Conservation (phyloP, 1,140 invertebrate species). For the Euglossa dilemma region DNA sequence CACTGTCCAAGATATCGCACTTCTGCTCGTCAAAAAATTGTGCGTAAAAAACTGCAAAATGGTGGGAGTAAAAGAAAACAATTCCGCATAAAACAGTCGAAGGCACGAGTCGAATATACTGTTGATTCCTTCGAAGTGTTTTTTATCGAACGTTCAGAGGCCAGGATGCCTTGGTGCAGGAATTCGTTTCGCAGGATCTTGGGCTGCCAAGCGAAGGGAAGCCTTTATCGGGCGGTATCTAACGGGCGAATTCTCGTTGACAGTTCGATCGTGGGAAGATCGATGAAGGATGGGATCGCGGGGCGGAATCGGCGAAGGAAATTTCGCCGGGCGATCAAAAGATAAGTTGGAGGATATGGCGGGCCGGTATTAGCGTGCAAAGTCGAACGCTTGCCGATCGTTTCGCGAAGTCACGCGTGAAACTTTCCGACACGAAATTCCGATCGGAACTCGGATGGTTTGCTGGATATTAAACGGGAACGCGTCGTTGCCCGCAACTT, state of each 20-base stretch:
- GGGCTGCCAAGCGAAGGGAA: no score
- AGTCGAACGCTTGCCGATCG: slow-evolving; percentile 38
- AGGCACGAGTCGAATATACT: no score
- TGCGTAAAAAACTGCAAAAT: no score
- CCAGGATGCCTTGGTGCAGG: no score
- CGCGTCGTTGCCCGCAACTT: slow-evolving; percentile 33
- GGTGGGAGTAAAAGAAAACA: no score
- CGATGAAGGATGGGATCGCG: not conserved
- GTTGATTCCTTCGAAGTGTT: no score
- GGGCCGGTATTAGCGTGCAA: slow-evolving; percentile 10
- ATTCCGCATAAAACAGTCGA: no score
- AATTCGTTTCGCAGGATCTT: no score
- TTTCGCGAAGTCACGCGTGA: slow-evolving; percentile 51
- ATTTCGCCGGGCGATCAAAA: slow-evolving; percentile 13
- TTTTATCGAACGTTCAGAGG: no score
- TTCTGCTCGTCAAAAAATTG: no score
- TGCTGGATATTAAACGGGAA: slow-evolving; percentile 45
- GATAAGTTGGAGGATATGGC: slow-evolving; percentile 11
- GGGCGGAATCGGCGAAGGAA: not conserved
- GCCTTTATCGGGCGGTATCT: no score
- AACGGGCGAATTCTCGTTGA: not conserved
- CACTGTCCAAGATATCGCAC: no score
- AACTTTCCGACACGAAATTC: slow-evolving; percentile 46
- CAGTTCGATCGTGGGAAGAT: not conserved
- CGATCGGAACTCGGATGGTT: slow-evolving; percentile 36